A percentile compares a stretch with the other conserved stretches of the same genome.
Evolutionary conservation across 2,797 vertebrate species (phyloP).

Genomic region (Phrynocephalus guinanensis): DNA sequence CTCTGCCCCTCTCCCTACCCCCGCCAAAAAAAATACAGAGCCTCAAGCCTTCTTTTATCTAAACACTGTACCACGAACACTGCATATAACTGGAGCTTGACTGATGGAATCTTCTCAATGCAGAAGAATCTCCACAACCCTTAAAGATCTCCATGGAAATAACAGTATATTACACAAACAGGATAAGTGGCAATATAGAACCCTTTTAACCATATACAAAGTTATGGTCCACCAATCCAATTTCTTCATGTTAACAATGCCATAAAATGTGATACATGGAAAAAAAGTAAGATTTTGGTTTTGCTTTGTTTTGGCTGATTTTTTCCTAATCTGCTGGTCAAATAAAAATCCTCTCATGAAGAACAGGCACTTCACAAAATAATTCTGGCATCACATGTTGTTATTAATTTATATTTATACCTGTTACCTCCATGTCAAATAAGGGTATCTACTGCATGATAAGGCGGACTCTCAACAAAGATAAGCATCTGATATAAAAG

Average conservation of each 20-base stretch:
- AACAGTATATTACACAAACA: background rate
- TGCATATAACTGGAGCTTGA: background rate
- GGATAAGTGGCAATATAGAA: background rate
- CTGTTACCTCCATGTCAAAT: background rate
- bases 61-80: background rate
- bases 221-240: background rate
- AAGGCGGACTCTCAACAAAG: background rate
- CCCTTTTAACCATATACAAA: background rate
- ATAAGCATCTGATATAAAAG: no score
- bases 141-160: constrained; percentile 24
- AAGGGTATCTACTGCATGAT: background rate
- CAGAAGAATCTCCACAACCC: background rate
- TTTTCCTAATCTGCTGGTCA: background rate
- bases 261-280: background rate
- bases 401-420: background rate
- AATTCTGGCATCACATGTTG: background rate
- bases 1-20: background rate
- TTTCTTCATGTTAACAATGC: background rate
- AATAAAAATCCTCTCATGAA: background rate
- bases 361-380: background rate
- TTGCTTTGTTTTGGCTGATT: background rate
- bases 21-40: background rate
- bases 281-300: background rate
- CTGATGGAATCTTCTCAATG: background rate
- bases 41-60: background rate